Percentiles rank a stretch among this genome's conserved stretches.
Evolutionary conservation across 1,140 invertebrate genomes (phyloP).

Genomic region (Drosophila grimshawi): DNA sequence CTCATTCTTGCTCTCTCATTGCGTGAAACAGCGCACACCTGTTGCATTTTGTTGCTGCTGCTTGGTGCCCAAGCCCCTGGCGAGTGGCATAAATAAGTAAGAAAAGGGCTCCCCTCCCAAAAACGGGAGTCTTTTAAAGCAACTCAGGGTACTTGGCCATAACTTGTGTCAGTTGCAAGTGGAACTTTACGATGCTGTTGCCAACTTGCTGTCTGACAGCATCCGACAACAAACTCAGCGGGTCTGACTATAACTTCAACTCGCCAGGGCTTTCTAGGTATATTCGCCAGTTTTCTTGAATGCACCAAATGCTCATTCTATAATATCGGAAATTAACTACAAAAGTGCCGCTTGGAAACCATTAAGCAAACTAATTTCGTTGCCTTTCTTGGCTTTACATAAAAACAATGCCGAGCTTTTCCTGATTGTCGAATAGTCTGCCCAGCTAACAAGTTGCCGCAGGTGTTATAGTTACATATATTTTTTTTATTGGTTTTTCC

Average conservation of each 20-base stretch:
- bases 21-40: constrained; percentile 69
- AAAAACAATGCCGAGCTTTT: neutral
- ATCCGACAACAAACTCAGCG: constrained; percentile 49
- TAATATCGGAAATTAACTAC: constrained; percentile 35
- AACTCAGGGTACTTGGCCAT: constrained; percentile 23
- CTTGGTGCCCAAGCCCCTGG: constrained; percentile 15
- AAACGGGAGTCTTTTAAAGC: constrained; percentile 26
- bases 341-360: constrained; percentile 5
- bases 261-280: neutral
- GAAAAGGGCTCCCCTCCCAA: constrained; percentile 32
- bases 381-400: constrained; percentile 6
- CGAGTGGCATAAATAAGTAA: constrained; percentile 66
- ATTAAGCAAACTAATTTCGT: constrained; percentile 5
- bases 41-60: constrained; percentile 41
- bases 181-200: constrained; percentile 50
- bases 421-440: constrained; percentile 19
- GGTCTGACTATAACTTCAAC: constrained; percentile 6
- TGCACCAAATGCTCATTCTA: constrained; percentile 6
- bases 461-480: constrained; percentile 40
- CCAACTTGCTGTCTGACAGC: constrained; percentile 33
- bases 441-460: constrained; percentile 35
- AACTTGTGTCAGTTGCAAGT: constrained; percentile 40
- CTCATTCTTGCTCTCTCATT: constrained; percentile 19
- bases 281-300: constrained; percentile 18
- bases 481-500: constrained; percentile 19